Evolutionary conservation across 2,797 vertebrate genomes (phyloP), one percentile per base, ranked within the genome.

Genomic region (Esox lucius): DNA sequence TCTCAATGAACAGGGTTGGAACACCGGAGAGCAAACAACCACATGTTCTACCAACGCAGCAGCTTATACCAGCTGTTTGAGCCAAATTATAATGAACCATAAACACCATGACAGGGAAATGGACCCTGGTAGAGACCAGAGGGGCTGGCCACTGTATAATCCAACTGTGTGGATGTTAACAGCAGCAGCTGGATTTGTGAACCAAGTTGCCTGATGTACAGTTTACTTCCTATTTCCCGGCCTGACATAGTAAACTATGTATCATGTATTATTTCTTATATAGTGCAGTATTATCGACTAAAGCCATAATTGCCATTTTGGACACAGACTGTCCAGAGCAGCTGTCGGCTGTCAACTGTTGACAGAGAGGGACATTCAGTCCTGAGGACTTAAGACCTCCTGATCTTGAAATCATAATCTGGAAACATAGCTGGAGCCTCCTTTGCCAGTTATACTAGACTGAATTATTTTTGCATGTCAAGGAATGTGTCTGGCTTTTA

Each of bases 401-500:
- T 48, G 46, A 24, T 48, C 39, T 69, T 46, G 26, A 69, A 48
- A n/a, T 26, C 39, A 69, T 22, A 24, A 22, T 4, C 22, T 49
- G 68, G 22, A 17, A 31, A 66, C 28, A 33, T 7, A 59, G 35
- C 68, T 69, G 16, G 22, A 69, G 39, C 19, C 12, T 46, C 13
- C 42, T 48, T 42, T 16, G 1, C 7, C 42, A 28, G 42, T 42
- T 49, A 26, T 28, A 15, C 26, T 42, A 3, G 16, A 48, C 67
- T 0, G 42, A 22, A 46, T 42, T 17, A 49, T 48, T 68, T 46
- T 49, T 13, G 46, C 49, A 15, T 28, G 5, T 17, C 2, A 49
- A 70, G 46, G 68, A 70, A 70, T 70, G 46, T 51, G 46, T 70
- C 42, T 69, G 68, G 42, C 22, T 28, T 69, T 9, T 48, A 49